phyloP scores from a whole-genome alignment of 1,140 invertebrate species.

The Lamellibrachia luymesi region DNA sequence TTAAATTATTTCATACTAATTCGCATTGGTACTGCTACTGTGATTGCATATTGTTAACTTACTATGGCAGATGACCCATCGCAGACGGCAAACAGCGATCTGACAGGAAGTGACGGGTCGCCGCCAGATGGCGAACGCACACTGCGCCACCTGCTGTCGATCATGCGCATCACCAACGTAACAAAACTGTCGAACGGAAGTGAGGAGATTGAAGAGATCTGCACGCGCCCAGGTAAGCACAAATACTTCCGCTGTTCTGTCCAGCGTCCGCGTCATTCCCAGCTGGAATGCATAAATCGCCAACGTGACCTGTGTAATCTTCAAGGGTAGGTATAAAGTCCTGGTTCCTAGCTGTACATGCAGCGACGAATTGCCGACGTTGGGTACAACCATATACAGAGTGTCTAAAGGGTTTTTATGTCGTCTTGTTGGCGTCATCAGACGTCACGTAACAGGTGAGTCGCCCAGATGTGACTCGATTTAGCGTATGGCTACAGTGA shows the following conservation, averaged over 20 bases:
- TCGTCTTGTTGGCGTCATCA: too few species aligned
- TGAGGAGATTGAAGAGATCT: neutral
- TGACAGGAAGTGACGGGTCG: neutral
- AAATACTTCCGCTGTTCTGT: neutral
- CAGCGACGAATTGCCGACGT: too few species aligned
- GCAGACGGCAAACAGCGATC: neutral
- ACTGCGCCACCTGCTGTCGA: neutral
- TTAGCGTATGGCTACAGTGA: too few species aligned
- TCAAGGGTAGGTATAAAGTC: too few species aligned
- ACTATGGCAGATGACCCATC: neutral
- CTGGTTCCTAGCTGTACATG: too few species aligned
- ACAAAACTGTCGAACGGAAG: neutral
- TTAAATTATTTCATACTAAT: neutral
- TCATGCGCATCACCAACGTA: neutral
- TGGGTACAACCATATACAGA: too few species aligned
- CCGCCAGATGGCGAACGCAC: neutral
- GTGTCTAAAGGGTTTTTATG: too few species aligned
- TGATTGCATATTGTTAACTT: neutral
- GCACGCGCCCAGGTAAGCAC: neutral
- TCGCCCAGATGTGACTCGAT: too few species aligned
- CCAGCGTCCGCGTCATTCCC: neutral
- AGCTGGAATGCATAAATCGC: neutral
- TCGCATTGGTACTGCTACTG: neutral
- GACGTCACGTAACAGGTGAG: too few species aligned
- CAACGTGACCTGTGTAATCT: neutral